A percentile compares a stretch with the other conserved stretches of the same genome.
Conservation (phyloP, 35 echinoderm and acorn worm species). For the Strongylocentrotus purpuratus region DNA sequence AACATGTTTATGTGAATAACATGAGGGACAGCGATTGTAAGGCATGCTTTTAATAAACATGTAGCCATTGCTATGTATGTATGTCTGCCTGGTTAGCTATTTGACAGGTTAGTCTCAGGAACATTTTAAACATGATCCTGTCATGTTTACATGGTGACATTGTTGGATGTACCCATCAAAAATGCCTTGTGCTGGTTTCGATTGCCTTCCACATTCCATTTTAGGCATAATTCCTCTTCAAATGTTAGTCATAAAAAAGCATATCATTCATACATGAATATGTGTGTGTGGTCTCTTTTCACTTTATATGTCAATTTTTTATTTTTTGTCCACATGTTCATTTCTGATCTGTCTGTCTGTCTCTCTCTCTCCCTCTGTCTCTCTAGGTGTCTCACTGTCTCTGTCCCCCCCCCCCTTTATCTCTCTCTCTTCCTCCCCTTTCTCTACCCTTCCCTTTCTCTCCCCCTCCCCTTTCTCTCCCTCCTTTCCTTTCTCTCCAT, state of each 20-base stretch:
- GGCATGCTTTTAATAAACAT: background rate
- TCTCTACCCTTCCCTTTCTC: too few relatives aligned
- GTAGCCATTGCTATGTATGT: background rate
- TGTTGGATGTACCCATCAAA: slow-evolving; percentile 7
- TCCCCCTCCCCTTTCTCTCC: too few relatives aligned
- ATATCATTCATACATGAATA: slow-evolving; percentile 7
- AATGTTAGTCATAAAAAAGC: slow-evolving; percentile 15
- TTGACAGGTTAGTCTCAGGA: background rate
- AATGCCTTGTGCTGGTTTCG: background rate
- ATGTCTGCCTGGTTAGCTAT: background rate
- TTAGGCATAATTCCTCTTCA: slow-evolving; percentile 9
- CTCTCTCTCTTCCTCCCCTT: too few relatives aligned
- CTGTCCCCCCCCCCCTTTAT: too few relatives aligned
- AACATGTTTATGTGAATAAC: background rate
- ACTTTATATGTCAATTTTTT: background rate
- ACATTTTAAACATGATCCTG: background rate
- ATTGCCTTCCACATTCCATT: background rate
- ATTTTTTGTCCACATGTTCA: background rate
- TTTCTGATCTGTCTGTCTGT: background rate
- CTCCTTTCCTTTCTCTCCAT: too few relatives aligned
- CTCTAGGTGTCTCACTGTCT: background rate
- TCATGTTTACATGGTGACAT: background rate
- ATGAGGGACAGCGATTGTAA: background rate
- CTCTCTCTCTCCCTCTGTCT: background rate
- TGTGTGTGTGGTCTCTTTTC: background rate